These are phyloP conservation scores for Carettochelys insculpta DNA, from an alignment of 2,113 vertebrate genomes.

Conservation along the genomic window DNA sequence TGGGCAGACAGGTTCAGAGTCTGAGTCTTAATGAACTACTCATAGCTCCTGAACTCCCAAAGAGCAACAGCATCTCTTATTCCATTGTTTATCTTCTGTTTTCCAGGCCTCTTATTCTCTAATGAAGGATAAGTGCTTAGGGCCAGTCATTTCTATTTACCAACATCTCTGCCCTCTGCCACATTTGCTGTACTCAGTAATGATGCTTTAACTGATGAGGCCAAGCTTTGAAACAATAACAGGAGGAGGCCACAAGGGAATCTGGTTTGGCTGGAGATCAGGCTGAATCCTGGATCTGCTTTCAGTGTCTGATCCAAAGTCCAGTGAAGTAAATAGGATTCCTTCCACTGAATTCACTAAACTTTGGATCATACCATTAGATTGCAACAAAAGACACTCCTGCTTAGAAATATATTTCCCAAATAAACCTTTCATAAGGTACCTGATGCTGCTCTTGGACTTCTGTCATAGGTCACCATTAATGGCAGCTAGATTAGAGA, in stretches of 20 bases:
- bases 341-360: background rate
- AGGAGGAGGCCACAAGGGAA: background rate
- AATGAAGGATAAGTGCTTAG: background rate
- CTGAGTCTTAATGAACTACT: background rate
- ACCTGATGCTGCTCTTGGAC: background rate
- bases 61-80: background rate
- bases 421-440: background rate
- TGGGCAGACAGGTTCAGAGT: background rate
- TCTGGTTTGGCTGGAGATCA: background rate
- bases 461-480: background rate
- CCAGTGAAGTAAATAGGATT: background rate
- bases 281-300: background rate
- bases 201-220: background rate
- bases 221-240: background rate
- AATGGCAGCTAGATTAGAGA: background rate
- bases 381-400: background rate
- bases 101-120: background rate
- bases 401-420: background rate
- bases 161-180: background rate
- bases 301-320: background rate
- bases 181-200: background rate
- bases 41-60: rapidly evolving
- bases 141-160: background rate
- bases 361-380: background rate
- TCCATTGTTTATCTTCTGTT: background rate